Conservation (phyloP, 2,113 vertebrate species). For the Sakesphorus luctuosus region DNA sequence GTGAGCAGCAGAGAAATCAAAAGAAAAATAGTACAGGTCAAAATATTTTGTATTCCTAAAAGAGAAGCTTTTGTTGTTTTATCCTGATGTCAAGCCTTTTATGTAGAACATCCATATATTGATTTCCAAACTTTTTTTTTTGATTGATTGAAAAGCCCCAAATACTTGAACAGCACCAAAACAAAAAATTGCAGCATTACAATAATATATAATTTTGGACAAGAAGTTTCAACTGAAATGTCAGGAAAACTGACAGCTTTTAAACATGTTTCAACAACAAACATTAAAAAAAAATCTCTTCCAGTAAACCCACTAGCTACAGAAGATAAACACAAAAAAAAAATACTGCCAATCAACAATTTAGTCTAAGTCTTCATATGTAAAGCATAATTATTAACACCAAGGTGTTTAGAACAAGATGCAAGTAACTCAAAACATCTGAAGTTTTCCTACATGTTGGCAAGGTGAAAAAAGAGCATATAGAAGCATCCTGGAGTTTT, state of each 20-base stretch:
- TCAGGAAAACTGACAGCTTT: not conserved
- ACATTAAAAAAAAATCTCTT: not conserved
- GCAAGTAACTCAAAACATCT: not conserved
- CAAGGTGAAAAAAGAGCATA: not conserved
- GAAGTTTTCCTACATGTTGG: not conserved
- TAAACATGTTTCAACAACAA: not conserved
- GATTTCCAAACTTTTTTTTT: not conserved
- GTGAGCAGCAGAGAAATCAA: not conserved
- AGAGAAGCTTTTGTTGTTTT: not conserved
- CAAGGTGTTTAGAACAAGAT: not conserved
- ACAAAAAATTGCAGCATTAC: not conserved
- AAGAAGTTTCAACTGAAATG: not conserved
- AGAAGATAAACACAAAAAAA: not conserved
- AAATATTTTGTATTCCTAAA: constrained; percentile 20
- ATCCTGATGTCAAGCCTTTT: not conserved
- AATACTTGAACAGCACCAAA: not conserved
- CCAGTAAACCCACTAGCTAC: not conserved
- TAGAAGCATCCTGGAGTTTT: not conserved
- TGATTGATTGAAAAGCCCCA: not conserved
- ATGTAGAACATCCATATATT: not conserved
- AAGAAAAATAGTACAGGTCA: not conserved
- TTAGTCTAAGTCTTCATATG: not conserved
- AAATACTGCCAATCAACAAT: not conserved
- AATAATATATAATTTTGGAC: not conserved
- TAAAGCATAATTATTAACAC: not conserved